These are phyloP conservation scores for Stenotaenia linearis DNA, from an alignment of 2,888 invertebrate genomes.

Conservation along the genomic window DNA sequence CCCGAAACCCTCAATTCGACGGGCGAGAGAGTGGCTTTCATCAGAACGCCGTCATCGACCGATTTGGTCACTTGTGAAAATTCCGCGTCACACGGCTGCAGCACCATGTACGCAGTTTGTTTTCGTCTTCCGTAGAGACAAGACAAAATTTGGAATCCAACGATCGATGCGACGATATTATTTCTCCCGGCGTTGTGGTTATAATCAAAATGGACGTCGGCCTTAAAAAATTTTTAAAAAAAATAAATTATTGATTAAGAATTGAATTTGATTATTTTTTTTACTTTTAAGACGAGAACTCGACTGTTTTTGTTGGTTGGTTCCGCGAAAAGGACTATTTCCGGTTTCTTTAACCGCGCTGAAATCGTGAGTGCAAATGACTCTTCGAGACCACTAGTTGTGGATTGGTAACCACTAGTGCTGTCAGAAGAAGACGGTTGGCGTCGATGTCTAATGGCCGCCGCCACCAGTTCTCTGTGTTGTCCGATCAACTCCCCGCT, in stretches of 20 bases:
- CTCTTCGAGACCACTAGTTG: constrained; percentile 50
- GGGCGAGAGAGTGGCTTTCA: constrained; percentile 60
- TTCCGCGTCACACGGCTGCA: constrained; percentile 46
- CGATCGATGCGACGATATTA: constrained; percentile 58
- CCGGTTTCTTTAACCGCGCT: constrained; percentile 67
- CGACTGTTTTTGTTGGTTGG: constrained; percentile 51
- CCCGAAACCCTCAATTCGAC: constrained; percentile 67
- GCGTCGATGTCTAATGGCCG: constrained; percentile 41
- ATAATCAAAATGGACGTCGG: constrained; percentile 65
- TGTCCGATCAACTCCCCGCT: constrained; percentile 53
- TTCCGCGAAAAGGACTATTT: constrained; percentile 65
- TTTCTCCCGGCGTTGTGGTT: constrained; percentile 57
- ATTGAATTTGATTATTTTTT: not conserved
- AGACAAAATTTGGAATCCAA: constrained; percentile 59
- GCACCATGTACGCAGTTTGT: constrained; percentile 42
- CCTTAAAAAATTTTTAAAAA: constrained; percentile 41
- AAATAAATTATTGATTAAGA: not conserved
- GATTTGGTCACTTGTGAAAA: constrained; percentile 49
- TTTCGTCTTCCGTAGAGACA: constrained; percentile 51
- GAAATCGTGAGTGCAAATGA: constrained; percentile 60
- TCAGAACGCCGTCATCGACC: constrained; percentile 61
- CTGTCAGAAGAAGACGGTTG: constrained; percentile 55
- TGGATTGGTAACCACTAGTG: constrained; percentile 57
- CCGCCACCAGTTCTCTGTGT: not conserved
- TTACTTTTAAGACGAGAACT: constrained; percentile 59